Conservation (phyloP, 1,140 invertebrate species). For the Euura lappo region DNA sequence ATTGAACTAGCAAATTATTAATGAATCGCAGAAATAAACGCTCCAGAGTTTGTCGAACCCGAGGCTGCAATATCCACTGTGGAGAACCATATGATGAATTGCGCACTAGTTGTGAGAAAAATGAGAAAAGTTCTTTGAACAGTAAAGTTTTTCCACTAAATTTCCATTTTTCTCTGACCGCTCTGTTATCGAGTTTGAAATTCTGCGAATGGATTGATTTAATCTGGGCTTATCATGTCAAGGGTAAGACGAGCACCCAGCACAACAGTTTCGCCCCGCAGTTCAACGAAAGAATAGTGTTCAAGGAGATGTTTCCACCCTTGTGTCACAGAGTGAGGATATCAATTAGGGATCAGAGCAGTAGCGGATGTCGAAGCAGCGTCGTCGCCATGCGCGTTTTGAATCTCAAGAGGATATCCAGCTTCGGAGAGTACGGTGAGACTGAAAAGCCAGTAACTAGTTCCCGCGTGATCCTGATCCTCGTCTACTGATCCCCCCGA, state of each 20-base stretch:
- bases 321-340: constrained; percentile 65
- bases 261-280: constrained; percentile 56
- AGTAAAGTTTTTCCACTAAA: too few relatives aligned
- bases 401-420: constrained; percentile 60
- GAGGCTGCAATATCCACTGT: too few relatives aligned
- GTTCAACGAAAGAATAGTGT: constrained; percentile 65
- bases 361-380: constrained; percentile 50
- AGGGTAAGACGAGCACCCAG: constrained; percentile 61
- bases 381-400: constrained; percentile 63
- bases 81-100: too few relatives aligned
- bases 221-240: not conserved
- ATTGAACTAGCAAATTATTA: not conserved
- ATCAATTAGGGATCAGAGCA: constrained; percentile 55
- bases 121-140: too few relatives aligned
- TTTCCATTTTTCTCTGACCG: too few relatives aligned
- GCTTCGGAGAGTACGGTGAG: constrained; percentile 62
- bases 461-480: constrained; percentile 27
- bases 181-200: too few relatives aligned
- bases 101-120: too few relatives aligned
- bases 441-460: constrained; percentile 36
- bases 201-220: too few relatives aligned
- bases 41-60: too few relatives aligned
- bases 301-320: constrained; percentile 67
- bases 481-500: constrained; percentile 7
- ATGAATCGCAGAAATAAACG: too few relatives aligned